Evolutionary conservation across 2,113 vertebrate species (phyloP).

Genomic region (Ochotona princeps): DNA sequence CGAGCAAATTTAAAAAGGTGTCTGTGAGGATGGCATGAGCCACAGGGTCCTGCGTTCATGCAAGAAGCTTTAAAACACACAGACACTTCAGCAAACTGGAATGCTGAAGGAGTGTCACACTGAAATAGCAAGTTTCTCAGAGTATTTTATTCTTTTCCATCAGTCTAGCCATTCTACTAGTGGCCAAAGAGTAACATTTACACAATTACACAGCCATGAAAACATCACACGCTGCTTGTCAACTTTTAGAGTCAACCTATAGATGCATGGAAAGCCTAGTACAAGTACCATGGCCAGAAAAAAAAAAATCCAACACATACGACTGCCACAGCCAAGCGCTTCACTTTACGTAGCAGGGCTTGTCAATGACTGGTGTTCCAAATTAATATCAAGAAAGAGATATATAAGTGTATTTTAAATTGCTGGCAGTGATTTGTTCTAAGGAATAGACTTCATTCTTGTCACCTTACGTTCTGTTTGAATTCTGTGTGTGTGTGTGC

Average conservation of each 20-base stretch:
- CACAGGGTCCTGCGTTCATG: neutral
- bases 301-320: neutral
- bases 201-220: slow-evolving; percentile 1
- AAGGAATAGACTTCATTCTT: slow-evolving; percentile 19
- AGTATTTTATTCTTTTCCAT: neutral
- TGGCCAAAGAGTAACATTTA: slow-evolving; percentile 35
- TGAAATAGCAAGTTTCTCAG: slow-evolving; percentile 5
- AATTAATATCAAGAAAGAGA: neutral
- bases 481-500: neutral
- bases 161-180: neutral
- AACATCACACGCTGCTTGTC: slow-evolving; percentile 28
- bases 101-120: neutral
- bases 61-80: neutral
- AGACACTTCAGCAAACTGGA: neutral
- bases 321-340: neutral
- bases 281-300: neutral
- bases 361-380: neutral
- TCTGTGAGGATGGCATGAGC: neutral
- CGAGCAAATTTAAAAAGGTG: slow-evolving; percentile 15
- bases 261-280: neutral
- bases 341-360: neutral
- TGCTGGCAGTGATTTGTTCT: slow-evolving; percentile 3
- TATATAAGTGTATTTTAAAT: neutral
- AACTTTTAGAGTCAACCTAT: slow-evolving; percentile 31
- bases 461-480: neutral